Evolutionary conservation across 2,113 vertebrate genomes (phyloP).

Genomic region (Arenaria interpres): DNA sequence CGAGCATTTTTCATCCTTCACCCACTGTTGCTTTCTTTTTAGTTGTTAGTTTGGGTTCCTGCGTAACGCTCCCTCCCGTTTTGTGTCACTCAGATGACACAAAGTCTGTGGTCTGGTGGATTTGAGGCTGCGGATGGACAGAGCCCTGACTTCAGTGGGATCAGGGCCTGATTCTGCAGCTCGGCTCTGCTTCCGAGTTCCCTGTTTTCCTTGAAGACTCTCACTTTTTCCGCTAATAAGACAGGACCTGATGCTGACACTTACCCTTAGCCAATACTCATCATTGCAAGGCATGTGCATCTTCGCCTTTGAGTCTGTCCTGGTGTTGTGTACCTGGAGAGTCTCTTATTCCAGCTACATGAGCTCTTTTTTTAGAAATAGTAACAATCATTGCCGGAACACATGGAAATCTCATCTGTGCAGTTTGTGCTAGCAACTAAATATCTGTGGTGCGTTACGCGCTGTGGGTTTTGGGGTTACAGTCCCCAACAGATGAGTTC

Average conservation of each 20-base stretch:
- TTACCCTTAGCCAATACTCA: neutral
- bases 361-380: neutral
- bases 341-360: neutral
- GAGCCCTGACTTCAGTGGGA: neutral
- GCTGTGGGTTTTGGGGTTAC: neutral
- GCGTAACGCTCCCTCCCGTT: neutral
- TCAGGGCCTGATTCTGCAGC: neutral
- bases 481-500: neutral
- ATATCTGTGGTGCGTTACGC: neutral
- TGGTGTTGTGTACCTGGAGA: neutral
- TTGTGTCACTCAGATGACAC: neutral
- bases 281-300: neutral
- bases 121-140: neutral
- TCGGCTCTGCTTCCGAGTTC: neutral
- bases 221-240: neutral
- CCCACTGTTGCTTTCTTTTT: neutral
- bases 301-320: neutral
- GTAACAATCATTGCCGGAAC: neutral
- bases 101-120: accelerated
- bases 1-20: neutral
- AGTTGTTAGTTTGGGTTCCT: neutral
- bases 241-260: neutral
- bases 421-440: neutral
- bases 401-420: neutral
- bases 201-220: neutral